phyloP scores from a whole-genome alignment of 2,113 vertebrate genomes.

The Austrofundulus limnaeus region DNA sequence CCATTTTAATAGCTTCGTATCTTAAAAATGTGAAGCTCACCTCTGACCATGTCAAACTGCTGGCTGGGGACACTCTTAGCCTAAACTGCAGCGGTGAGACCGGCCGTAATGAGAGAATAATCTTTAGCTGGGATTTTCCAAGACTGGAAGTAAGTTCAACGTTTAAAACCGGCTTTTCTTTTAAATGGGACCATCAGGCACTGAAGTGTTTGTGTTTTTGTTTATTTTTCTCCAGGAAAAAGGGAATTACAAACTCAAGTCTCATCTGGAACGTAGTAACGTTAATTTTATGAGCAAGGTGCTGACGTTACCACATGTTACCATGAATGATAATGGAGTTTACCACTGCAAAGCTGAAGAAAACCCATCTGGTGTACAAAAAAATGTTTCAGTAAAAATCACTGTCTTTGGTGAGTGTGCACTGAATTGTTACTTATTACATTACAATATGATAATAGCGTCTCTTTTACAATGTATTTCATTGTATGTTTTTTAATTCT shows the following conservation, averaged over 20 bases:
- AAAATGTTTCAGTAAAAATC: constrained; percentile 60
- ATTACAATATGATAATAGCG: neutral
- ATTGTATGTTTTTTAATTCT: constrained; percentile 16
- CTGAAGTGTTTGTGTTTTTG: neutral
- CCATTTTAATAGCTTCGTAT: constrained; percentile 40
- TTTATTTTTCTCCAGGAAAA: constrained; percentile 57
- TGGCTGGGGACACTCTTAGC: constrained; percentile 80
- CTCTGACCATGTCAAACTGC: constrained; percentile 56
- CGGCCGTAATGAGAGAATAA: constrained; percentile 76
- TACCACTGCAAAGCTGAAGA: constrained; percentile 79
- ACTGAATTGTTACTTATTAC: neutral
- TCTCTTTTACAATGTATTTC: neutral
- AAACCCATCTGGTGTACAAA: fast-evolving
- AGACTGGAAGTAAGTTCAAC: constrained; percentile 52
- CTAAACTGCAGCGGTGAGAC: constrained; percentile 83
- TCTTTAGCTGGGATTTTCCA: constrained; percentile 78
- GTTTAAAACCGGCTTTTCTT: neutral
- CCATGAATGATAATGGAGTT: constrained; percentile 77
- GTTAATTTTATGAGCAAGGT: constrained; percentile 51
- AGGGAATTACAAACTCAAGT: neutral
- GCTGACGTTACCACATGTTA: constrained; percentile 79
- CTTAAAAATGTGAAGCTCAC: constrained; percentile 66
- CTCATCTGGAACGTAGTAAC: fast-evolving
- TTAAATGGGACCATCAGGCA: neutral
- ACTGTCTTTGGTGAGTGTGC: constrained; percentile 78